A percentile compares a stretch with the other conserved stretches of the same genome.
Conservation (phyloP, 1,140 invertebrate genomes). For the Andricus grossulariae region DNA sequence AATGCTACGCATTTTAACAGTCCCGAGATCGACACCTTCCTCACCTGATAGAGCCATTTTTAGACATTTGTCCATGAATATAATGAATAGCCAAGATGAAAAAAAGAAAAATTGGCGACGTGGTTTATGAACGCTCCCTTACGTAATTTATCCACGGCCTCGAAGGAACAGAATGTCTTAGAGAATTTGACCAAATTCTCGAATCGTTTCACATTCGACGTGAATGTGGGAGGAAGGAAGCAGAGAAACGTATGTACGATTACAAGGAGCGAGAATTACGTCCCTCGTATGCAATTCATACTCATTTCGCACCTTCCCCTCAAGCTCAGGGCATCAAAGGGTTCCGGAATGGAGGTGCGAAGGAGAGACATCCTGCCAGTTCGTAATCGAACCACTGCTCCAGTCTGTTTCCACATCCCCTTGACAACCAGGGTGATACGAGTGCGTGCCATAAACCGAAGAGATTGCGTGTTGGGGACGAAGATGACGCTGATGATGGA, state of each 20-base stretch:
- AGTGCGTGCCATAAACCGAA: neutral
- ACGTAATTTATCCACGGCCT: no score
- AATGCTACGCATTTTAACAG: no score
- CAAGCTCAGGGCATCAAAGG: slow-evolving; percentile 53
- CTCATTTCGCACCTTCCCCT: slow-evolving; percentile 61
- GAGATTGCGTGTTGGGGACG: slow-evolving; percentile 2
- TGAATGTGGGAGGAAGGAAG: slow-evolving; percentile 13
- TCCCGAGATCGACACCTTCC: no score
- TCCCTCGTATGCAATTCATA: slow-evolving; percentile 64
- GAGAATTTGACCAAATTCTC: no score
- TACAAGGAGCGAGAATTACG: slow-evolving; percentile 62
- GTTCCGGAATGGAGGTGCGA: slow-evolving; percentile 44
- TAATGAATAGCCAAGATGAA: no score
- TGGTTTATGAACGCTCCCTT: no score
- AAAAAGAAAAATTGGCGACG: no score
- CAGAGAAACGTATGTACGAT: slow-evolving; percentile 32
- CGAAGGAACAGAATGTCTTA: no score
- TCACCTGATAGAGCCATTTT: no score
- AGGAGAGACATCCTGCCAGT: slow-evolving; percentile 51
- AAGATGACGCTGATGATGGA: slow-evolving; percentile 3
- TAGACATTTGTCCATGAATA: no score
- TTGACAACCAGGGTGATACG: slow-evolving; percentile 38
- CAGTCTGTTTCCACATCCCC: slow-evolving; percentile 31
- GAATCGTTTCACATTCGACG: no score
- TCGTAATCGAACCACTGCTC: slow-evolving; percentile 56